Percentiles rank a stretch among this genome's conserved stretches.
Conservation (phyloP, 2,113 vertebrate genomes). For the Todiramphus chloris region DNA sequence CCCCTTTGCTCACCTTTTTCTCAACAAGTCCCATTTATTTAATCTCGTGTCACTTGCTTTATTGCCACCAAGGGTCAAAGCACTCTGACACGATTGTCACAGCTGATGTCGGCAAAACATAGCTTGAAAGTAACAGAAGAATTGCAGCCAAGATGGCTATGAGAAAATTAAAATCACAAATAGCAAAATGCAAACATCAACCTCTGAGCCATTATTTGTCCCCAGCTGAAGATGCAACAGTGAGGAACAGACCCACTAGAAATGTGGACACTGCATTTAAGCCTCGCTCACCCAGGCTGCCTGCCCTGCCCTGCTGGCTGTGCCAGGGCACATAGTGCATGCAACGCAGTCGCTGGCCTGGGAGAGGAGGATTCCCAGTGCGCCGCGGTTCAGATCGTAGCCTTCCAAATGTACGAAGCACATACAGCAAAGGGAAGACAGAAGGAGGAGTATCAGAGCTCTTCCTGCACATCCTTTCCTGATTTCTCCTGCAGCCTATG, state of each 20-base stretch:
- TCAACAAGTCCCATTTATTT: neutral
- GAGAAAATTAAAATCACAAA: neutral
- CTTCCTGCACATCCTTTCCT: neutral
- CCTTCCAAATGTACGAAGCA: rapidly evolving
- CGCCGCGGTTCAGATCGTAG: neutral
- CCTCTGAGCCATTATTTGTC: neutral
- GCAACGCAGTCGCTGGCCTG: rapidly evolving
- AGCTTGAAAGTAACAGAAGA: neutral
- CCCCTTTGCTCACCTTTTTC: neutral
- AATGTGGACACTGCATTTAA: neutral
- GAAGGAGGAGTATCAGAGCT: neutral
- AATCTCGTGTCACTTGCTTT: neutral
- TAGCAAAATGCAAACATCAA: neutral
- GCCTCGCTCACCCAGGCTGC: neutral
- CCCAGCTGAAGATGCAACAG: neutral
- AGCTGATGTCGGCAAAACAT: neutral
- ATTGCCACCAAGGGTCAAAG: neutral
- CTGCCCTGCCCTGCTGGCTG: neutral
- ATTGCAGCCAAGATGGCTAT: neutral
- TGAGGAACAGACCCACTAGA: neutral
- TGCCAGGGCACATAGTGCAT: neutral
- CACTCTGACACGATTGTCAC: neutral
- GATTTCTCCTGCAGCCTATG: neutral
- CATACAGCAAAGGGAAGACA: neutral
- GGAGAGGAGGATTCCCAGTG: neutral